These are phyloP conservation scores for Arenaria interpres DNA, from an alignment of 2,113 vertebrate genomes.

Conservation along the genomic window DNA sequence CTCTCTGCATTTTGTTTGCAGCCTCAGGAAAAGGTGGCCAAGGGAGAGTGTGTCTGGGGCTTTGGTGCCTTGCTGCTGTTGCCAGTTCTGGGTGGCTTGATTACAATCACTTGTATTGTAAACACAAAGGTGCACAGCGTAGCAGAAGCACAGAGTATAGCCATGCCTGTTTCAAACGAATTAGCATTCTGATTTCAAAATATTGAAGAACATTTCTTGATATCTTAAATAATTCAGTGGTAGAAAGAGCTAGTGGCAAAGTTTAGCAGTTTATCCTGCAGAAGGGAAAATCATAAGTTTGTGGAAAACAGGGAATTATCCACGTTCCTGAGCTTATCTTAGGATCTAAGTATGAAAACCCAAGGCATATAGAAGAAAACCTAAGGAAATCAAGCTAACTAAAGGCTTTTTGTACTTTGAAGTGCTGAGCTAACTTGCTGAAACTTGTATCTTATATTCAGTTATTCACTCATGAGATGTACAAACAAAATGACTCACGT, in stretches of 20 bases:
- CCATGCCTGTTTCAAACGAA: background rate
- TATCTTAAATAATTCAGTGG: background rate
- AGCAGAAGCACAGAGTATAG: background rate
- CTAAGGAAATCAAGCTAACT: background rate
- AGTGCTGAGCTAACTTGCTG: background rate
- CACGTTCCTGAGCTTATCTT: background rate
- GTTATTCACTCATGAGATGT: background rate
- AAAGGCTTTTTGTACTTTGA: background rate
- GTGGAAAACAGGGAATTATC: background rate
- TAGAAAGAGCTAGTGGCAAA: background rate
- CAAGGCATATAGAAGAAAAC: background rate
- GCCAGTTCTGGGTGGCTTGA: background rate
- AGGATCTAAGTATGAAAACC: background rate
- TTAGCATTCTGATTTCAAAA: background rate
- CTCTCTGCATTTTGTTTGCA: background rate
- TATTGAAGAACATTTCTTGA: background rate
- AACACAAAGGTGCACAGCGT: background rate
- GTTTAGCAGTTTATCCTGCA: background rate
- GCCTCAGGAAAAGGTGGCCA: background rate
- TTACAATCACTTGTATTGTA: accelerated
- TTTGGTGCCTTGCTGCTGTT: background rate
- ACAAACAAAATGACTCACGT: background rate
- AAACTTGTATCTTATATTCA: background rate
- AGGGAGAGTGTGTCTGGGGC: background rate
- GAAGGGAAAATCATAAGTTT: background rate